Conservation (phyloP, 2,797 vertebrate genomes). For the Mormyrus proboscirostris region DNA sequence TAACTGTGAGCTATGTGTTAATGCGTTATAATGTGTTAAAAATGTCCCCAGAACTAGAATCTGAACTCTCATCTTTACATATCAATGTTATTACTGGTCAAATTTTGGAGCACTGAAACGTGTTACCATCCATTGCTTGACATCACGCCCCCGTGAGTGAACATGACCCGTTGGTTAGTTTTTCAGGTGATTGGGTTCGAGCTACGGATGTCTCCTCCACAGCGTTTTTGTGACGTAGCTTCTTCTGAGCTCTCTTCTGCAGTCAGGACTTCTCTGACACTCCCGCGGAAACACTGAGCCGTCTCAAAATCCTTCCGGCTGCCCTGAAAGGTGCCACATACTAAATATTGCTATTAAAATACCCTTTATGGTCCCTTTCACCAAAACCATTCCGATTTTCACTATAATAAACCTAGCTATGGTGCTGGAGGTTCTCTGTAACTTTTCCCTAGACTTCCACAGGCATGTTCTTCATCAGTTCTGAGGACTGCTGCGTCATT, state of each 20-base stretch:
- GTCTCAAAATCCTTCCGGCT: background rate
- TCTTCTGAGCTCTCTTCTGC: background rate
- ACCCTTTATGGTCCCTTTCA: background rate
- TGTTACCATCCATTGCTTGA: background rate
- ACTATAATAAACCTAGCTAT: background rate
- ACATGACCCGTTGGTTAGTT: background rate
- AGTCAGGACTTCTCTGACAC: background rate
- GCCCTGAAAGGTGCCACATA: background rate
- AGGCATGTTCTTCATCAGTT: background rate
- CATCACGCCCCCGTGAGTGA: background rate
- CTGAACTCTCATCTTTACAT: background rate
- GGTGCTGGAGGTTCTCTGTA: background rate
- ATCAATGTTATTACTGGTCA: background rate
- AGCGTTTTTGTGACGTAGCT: background rate
- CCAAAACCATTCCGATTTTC: background rate
- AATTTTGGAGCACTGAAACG: background rate
- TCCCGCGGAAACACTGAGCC: background rate
- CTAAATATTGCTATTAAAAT: background rate
- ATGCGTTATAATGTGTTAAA: background rate
- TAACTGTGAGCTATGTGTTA: background rate
- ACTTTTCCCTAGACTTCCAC: background rate
- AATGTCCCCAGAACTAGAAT: background rate
- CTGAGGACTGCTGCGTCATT: background rate
- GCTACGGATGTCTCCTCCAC: background rate
- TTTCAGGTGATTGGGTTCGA: background rate